Percentiles rank a stretch among this genome's conserved stretches.
These are phyloP conservation scores for Nymphalis urticae DNA, from an alignment of 2,888 invertebrate genomes.

Conservation along the genomic window DNA sequence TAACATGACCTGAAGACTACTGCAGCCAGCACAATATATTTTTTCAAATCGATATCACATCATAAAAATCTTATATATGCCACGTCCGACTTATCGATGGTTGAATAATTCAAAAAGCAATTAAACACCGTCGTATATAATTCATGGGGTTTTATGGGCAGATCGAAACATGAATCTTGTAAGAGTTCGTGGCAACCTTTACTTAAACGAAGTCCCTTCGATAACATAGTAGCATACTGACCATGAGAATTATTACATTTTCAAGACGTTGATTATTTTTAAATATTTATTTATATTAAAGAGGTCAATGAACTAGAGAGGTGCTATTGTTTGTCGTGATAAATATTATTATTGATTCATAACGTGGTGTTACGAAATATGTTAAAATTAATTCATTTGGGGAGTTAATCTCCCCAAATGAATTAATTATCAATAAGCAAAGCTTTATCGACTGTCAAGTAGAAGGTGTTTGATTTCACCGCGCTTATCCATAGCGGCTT, in stretches of 20 bases:
- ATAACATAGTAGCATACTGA: background rate
- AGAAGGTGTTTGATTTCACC: no score
- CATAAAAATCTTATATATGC: slow-evolving; percentile 12
- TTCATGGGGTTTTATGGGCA: slow-evolving; percentile 20
- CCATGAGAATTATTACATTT: background rate
- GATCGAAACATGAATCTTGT: slow-evolving; percentile 19
- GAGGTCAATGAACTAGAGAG: no score
- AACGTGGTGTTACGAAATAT: no score
- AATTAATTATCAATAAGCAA: no score
- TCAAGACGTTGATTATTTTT: no score
- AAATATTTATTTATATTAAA: no score
- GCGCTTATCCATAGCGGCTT: no score
- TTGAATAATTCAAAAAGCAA: slow-evolving; percentile 25
- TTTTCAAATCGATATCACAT: slow-evolving; percentile 8
- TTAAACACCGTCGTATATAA: slow-evolving; percentile 21
- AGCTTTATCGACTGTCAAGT: no score
- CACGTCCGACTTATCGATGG: background rate
- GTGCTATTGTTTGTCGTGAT: no score
- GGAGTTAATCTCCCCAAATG: no score
- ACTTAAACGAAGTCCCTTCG: background rate
- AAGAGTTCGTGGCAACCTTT: slow-evolving; percentile 4
- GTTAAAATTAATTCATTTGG: no score
- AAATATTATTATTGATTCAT: no score
- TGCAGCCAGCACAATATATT: background rate
- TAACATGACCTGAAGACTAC: background rate